Conservation (phyloP, 2,797 vertebrate genomes). For the Siniperca undulata region DNA sequence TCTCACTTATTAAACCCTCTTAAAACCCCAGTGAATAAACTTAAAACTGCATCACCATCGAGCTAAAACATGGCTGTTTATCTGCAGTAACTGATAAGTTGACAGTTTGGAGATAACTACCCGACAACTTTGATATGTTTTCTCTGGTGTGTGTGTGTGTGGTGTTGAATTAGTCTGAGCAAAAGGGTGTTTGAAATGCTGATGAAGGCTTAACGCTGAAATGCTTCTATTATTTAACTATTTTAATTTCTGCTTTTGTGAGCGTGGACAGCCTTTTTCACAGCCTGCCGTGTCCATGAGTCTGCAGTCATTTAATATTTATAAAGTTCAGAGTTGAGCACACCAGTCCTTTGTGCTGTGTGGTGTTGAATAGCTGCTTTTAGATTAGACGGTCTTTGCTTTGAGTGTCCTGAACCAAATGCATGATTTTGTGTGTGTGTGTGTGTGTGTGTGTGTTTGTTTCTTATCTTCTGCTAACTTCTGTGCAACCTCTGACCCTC, state of each 20-base stretch:
- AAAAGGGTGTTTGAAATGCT: conserved; percentile 47
- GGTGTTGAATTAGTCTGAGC: conserved; percentile 33
- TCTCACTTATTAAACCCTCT: conserved; percentile 41
- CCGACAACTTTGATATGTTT: conserved; percentile 30
- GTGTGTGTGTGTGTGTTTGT: conserved; percentile 32
- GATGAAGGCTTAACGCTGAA: conserved; percentile 37
- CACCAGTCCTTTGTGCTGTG: conserved; percentile 22
- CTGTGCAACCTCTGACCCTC: conserved; percentile 52
- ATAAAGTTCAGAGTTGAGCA: conserved; percentile 15
- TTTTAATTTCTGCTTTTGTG: conserved; percentile 51
- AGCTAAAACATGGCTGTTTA: conserved; percentile 48
- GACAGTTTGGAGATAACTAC: conserved; percentile 47
- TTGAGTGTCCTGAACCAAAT: conserved; percentile 11
- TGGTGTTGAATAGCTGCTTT: conserved; percentile 29
- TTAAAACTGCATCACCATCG: conserved; percentile 46
- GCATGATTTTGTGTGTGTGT: conserved; percentile 19
- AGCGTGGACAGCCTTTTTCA: conserved; percentile 17
- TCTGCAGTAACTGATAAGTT: conserved; percentile 53
- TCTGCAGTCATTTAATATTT: conserved; percentile 37
- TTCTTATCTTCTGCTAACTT: conserved; percentile 29
- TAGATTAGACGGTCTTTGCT: conserved; percentile 40
- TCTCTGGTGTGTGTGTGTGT: conserved; percentile 18
- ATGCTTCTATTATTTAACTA: conserved; percentile 29
- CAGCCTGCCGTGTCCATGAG: conserved; percentile 20
- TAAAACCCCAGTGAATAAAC: conserved; percentile 53